phyloP scores from a whole-genome alignment of 1,140 invertebrate genomes.

The Ceratosolen solmsi region DNA sequence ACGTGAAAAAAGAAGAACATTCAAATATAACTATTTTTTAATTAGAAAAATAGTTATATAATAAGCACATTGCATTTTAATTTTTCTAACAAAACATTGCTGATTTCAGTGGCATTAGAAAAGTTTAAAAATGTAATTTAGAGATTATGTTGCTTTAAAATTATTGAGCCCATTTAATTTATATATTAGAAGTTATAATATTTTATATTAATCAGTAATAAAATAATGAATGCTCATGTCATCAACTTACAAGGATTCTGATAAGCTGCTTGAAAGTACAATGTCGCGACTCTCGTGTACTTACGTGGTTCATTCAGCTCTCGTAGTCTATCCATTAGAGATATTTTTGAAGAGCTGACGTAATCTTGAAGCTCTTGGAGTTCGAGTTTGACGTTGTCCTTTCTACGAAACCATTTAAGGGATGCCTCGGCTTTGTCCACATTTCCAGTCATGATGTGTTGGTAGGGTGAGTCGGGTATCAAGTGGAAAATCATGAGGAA shows the following conservation, averaged over 20 bases:
- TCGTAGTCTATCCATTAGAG: constrained; percentile 56
- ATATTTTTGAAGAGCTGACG: constrained; percentile 56
- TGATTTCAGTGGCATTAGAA: no score
- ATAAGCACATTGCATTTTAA: no score
- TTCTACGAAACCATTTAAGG: constrained; percentile 65
- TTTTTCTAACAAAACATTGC: no score
- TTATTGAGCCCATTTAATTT: no score
- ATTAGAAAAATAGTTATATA: no score
- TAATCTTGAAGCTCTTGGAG: constrained; percentile 66
- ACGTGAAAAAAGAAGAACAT: no score
- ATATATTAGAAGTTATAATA: background rate
- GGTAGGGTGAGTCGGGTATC: constrained; percentile 76
- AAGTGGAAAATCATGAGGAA: constrained; percentile 70
- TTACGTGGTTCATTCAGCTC: constrained; percentile 55
- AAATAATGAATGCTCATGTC: background rate
- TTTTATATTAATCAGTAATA: background rate
- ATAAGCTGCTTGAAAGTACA: background rate
- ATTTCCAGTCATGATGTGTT: constrained; percentile 62
- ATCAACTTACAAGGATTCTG: background rate
- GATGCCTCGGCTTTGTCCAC: constrained; percentile 65
- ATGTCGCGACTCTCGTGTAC: background rate
- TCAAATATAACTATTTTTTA: no score
- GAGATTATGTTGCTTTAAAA: no score
- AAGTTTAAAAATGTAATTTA: no score
- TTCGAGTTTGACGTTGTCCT: constrained; percentile 64